phyloP scores from a whole-genome alignment of 1,140 invertebrate species.

The Zaprionus ornatus region DNA sequence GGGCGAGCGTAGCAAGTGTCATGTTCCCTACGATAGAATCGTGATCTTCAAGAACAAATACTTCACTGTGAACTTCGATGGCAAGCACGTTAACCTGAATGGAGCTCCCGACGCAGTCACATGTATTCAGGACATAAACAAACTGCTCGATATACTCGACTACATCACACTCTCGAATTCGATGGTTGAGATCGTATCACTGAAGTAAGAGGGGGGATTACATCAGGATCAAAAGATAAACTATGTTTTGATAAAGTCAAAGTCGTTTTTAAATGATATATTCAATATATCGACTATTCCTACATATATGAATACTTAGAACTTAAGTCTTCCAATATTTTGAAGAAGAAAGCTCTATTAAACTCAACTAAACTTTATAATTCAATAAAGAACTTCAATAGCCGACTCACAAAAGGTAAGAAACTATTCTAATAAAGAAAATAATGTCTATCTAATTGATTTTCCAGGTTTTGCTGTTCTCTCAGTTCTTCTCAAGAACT shows the following conservation, averaged over 20 bases:
- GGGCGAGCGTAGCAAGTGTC: conserved; percentile 37
- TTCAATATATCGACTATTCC: too few species aligned
- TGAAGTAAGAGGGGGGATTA: conserved; percentile 24
- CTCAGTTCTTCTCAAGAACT: too few species aligned
- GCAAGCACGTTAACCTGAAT: conserved; percentile 73
- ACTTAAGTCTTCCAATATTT: not conserved
- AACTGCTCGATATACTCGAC: conserved; percentile 73
- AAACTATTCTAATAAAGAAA: not conserved
- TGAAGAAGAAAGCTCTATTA: not conserved
- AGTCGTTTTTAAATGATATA: too few species aligned
- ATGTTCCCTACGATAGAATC: conserved; percentile 72
- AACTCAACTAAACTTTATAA: not conserved
- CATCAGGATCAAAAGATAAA: not conserved
- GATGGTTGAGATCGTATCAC: conserved; percentile 58
- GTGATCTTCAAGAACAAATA: conserved; percentile 76
- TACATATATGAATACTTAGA: not conserved
- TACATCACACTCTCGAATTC: conserved; percentile 51
- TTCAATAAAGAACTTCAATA: too few species aligned
- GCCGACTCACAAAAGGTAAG: not conserved
- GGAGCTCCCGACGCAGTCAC: conserved; percentile 67
- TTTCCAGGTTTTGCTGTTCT: too few species aligned
- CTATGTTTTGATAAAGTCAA: not conserved
- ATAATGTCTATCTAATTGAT: too few species aligned
- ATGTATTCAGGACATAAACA: conserved; percentile 63
- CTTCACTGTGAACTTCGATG: conserved; percentile 73